phyloP scores from a whole-genome alignment of 2,888 invertebrate species.

The Drosophila nr. medialis region DNA sequence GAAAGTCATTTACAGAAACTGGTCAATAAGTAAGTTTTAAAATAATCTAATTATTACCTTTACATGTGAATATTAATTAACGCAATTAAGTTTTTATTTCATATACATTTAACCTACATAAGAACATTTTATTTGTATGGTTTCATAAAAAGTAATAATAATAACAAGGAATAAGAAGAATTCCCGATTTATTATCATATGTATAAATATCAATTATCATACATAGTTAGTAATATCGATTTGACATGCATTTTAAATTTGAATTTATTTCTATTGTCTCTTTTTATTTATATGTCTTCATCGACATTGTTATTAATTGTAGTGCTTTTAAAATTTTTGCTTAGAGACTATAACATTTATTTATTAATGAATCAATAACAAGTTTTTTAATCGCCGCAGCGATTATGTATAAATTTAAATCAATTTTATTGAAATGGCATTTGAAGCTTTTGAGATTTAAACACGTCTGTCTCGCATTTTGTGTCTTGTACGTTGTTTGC shows the following conservation, averaged over 20 bases:
- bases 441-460: slow-evolving; percentile 20
- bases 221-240: not conserved
- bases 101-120: not conserved
- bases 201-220: not conserved
- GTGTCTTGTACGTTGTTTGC: not conserved
- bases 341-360: not conserved
- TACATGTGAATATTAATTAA: not conserved
- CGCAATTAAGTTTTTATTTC: not conserved
- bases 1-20: slow-evolving; percentile 6
- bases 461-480: not conserved
- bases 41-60: not conserved
- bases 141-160: not conserved
- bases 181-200: not conserved
- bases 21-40: slow-evolving; percentile 47
- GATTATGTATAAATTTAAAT: slow-evolving; percentile 27
- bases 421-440: slow-evolving; percentile 26
- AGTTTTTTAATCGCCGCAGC: slow-evolving; percentile 17
- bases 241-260: not conserved
- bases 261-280: not conserved
- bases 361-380: slow-evolving; percentile 1
- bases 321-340: not conserved
- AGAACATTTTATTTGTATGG: too few species aligned
- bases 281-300: not conserved
- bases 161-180: not conserved
- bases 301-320: not conserved